Percentiles rank a stretch among this genome's conserved stretches.
Evolutionary conservation across 2,888 invertebrate species (phyloP).

Genomic region (Cremastobaeus sp.): DNA sequence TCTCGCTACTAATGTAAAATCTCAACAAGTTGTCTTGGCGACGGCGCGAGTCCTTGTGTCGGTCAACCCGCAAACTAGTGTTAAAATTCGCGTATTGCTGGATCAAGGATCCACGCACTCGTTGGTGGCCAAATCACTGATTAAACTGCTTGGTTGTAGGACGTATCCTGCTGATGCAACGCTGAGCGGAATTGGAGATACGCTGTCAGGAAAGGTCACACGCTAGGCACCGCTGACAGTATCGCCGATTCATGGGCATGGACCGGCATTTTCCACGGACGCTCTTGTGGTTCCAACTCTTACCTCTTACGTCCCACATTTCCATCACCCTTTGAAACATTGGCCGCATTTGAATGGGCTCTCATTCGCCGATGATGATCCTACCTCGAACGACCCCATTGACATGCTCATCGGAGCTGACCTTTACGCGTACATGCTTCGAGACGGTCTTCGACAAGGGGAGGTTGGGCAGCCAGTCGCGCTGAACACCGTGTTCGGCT

Average conservation of each 20-base stretch:
- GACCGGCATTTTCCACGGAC: not conserved
- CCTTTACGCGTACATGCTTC: not conserved
- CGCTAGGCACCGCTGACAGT: not conserved
- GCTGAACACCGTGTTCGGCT: not conserved
- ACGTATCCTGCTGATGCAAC: not conserved
- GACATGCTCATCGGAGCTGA: not conserved
- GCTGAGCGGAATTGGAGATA: not conserved
- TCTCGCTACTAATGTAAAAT: not conserved
- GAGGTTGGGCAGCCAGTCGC: not conserved
- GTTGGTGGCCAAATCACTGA: not conserved
- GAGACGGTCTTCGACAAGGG: not conserved
- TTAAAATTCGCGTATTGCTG: not conserved
- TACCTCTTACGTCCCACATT: not conserved
- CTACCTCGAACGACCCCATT: not conserved
- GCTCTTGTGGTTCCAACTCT: slow-evolving; percentile 2
- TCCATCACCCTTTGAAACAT: not conserved
- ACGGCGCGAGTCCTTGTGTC: not conserved
- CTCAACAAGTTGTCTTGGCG: not conserved
- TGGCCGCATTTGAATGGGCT: not conserved
- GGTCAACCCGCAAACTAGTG: not conserved
- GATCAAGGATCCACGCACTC: too few species aligned
- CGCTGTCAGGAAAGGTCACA: not conserved
- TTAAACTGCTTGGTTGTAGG: not conserved
- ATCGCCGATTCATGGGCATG: not conserved
- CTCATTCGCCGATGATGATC: not conserved